Evolutionary conservation across 2,888 invertebrate genomes (phyloP).

Genomic region (Candidula unifasciata): DNA sequence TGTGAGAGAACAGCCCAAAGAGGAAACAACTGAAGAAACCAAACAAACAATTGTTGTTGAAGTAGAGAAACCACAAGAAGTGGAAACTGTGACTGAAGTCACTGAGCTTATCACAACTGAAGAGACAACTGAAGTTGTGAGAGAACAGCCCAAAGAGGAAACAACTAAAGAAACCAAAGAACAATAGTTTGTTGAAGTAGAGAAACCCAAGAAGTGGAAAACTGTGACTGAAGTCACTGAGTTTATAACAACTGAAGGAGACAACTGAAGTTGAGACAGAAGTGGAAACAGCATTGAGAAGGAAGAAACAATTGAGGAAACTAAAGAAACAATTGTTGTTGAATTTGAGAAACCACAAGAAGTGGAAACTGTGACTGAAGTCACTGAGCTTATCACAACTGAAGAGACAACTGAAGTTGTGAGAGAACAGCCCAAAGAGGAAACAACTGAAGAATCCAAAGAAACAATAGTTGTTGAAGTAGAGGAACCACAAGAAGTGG

Average conservation of each 20-base stretch:
- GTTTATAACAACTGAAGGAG: slow-evolving; percentile 24
- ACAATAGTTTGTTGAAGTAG: slow-evolving; percentile 19
- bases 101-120: neutral
- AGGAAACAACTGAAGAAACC: slow-evolving; percentile 44
- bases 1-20: slow-evolving; percentile 36
- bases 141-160: slow-evolving; percentile 36
- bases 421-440: slow-evolving; percentile 58
- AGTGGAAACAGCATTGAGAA: slow-evolving; percentile 44
- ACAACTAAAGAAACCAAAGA: slow-evolving; percentile 21
- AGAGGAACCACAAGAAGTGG: slow-evolving; percentile 54
- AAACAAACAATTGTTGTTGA: slow-evolving; percentile 43
- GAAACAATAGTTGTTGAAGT: slow-evolving; percentile 56
- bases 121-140: slow-evolving; percentile 20
- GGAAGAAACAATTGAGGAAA: slow-evolving; percentile 46
- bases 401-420: slow-evolving; percentile 42
- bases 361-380: slow-evolving; percentile 40
- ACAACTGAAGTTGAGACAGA: slow-evolving; percentile 45
- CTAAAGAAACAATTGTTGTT: slow-evolving; percentile 31
- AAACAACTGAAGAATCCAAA: slow-evolving; percentile 52
- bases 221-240: slow-evolving; percentile 40
- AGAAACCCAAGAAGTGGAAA: slow-evolving; percentile 44
- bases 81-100: slow-evolving; percentile 24
- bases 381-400: slow-evolving; percentile 45
- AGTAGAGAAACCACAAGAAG: slow-evolving; percentile 29
- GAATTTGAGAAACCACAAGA: slow-evolving; percentile 42